phyloP scores from a whole-genome alignment of 2,888 invertebrate species.

The Apamea crenata region DNA sequence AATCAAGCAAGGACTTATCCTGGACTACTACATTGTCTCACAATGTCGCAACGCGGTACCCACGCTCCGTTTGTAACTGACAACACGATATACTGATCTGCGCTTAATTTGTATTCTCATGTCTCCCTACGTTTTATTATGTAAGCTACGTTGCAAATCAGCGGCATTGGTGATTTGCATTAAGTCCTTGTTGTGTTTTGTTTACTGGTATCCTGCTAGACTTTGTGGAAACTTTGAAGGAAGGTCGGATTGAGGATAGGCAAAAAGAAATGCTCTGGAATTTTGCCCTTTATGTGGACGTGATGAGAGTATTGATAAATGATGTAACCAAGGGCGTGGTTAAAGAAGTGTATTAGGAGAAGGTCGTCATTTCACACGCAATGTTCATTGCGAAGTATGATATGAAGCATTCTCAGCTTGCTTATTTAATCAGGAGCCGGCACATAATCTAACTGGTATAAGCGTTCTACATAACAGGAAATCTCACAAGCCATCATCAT shows the following conservation, averaged over 20 bases:
- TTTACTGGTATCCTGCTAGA: conserved; percentile 56
- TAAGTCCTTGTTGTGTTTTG: conserved; percentile 69
- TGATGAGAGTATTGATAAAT: background rate
- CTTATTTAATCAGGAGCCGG: background rate
- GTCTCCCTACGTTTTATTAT: conserved; percentile 75
- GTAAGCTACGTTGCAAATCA: conserved; percentile 81
- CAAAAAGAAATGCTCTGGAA: background rate
- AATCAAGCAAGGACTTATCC: conserved; percentile 33
- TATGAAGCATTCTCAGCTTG: too few species aligned
- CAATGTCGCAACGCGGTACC: conserved; percentile 63
- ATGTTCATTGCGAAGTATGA: too few species aligned
- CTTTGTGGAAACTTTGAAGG: conserved; percentile 50
- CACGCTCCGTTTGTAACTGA: conserved; percentile 68
- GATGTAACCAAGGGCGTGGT: background rate
- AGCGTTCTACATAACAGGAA: background rate
- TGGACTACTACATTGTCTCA: conserved; percentile 44
- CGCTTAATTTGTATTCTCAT: conserved; percentile 80
- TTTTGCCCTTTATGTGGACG: background rate
- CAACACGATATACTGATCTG: conserved; percentile 69
- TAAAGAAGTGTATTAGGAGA: background rate
- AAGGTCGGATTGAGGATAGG: conserved; percentile 10
- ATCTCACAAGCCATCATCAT: background rate
- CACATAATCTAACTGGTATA: background rate
- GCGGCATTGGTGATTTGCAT: conserved; percentile 78
- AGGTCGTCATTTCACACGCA: too few species aligned